Evolutionary conservation across 2,888 invertebrate genomes (phyloP).

Genomic region (Mesopsocus fuscifrons): DNA sequence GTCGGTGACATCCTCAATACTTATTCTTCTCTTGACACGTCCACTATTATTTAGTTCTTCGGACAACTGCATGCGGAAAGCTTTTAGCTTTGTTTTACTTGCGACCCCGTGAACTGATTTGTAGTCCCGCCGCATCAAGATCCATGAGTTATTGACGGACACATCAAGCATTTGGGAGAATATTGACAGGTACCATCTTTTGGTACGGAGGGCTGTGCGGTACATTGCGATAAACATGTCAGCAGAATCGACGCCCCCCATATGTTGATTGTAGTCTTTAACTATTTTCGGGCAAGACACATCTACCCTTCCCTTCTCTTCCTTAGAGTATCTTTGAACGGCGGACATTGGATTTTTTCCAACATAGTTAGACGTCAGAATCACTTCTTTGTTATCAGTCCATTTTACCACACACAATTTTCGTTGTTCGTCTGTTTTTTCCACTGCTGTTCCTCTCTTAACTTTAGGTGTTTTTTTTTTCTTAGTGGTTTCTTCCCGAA

Average conservation of each 20-base stretch:
- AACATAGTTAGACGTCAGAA: constrained; percentile 19
- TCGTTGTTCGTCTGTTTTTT: constrained; percentile 9
- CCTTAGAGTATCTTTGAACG: constrained; percentile 21
- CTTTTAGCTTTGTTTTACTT: no score
- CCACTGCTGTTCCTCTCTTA: constrained; percentile 12
- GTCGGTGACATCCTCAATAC: no score
- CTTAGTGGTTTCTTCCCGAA: constrained; percentile 9
- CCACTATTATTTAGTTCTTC: no score
- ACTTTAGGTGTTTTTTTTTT: constrained; percentile 12
- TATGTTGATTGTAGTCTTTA: constrained; percentile 22
- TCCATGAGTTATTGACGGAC: constrained; percentile 19
- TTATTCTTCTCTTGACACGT: no score
- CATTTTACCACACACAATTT: constrained; percentile 15
- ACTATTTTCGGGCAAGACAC: constrained; percentile 22
- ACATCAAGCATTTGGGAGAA: constrained; percentile 21
- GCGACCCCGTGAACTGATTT: no score
- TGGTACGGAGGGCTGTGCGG: constrained; percentile 18
- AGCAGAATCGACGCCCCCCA: constrained; percentile 23
- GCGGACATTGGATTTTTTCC: constrained; percentile 20
- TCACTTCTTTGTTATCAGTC: constrained; percentile 22
- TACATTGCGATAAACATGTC: constrained; percentile 19
- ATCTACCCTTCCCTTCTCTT: constrained; percentile 20
- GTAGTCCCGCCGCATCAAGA: constrained; percentile 12
- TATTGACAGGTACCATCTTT: constrained; percentile 22
- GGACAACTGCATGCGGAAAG: no score